Percentiles rank a stretch among this genome's conserved stretches.
Conservation (phyloP, 2,888 invertebrate genomes). For the Ormyrus pomaceus region DNA sequence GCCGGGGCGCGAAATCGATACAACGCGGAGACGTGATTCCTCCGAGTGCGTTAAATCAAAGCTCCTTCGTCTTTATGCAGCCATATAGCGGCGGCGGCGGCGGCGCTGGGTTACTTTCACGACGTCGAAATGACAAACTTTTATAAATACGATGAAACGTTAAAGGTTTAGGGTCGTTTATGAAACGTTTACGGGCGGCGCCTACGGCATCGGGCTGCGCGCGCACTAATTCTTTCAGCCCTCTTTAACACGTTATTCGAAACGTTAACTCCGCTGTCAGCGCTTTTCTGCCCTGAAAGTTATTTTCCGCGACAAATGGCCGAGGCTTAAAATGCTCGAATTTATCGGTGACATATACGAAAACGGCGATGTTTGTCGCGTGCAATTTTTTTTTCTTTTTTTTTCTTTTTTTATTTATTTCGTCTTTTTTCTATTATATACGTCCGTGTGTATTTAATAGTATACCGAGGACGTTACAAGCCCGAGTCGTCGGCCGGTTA, state of each 20-base stretch:
- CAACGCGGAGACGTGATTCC: not conserved
- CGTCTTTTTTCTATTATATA: too few relatives aligned
- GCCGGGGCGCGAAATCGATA: too few relatives aligned
- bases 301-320: too few relatives aligned
- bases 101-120: not conserved
- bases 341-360: too few relatives aligned
- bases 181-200: constrained; percentile 8
- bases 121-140: constrained; percentile 9
- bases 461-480: too few relatives aligned
- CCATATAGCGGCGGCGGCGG: not conserved
- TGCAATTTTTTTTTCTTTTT: too few relatives aligned
- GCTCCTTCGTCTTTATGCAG: not conserved
- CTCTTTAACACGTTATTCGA: constrained; percentile 11
- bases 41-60: constrained; percentile 14
- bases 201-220: not conserved
- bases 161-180: constrained; percentile 20
- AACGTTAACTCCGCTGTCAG: constrained; percentile 21
- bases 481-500: too few relatives aligned
- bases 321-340: too few relatives aligned
- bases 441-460: too few relatives aligned
- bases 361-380: too few relatives aligned
- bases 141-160: constrained; percentile 15
- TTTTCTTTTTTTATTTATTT: too few relatives aligned
- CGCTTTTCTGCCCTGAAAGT: not conserved
- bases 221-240: constrained; percentile 12